These are phyloP conservation scores for Manduca sexta DNA, from an alignment of 1,140 invertebrate genomes.

Conservation along the genomic window DNA sequence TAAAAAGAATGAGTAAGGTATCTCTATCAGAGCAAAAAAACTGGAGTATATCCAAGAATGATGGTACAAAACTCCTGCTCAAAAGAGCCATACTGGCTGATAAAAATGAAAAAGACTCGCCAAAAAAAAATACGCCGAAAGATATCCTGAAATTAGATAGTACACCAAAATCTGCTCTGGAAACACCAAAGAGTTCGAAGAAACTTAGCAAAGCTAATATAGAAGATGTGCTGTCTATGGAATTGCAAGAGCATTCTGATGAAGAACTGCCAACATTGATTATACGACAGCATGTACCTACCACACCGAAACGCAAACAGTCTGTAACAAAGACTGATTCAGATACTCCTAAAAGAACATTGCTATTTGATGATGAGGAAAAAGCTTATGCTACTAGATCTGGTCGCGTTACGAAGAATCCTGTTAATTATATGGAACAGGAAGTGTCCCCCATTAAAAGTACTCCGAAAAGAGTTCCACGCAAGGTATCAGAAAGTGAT, in stretches of 20 bases:
- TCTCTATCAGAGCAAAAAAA: conserved; percentile 53
- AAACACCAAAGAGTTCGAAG: conserved; percentile 39
- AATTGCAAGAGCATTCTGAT: conserved; percentile 59
- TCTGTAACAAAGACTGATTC: conserved; percentile 34
- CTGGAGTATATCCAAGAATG: conserved; percentile 64
- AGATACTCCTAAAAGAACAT: conserved; percentile 50
- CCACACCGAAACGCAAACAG: conserved; percentile 50
- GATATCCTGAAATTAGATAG: too few species aligned
- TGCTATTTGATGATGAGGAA: conserved; percentile 49
- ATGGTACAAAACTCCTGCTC: conserved; percentile 62
- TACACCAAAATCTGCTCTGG: conserved; percentile 12
- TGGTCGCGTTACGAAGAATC: conserved; percentile 32
- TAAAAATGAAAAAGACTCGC: conserved; percentile 50
- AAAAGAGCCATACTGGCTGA: conserved; percentile 66
- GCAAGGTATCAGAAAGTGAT: conserved; percentile 44
- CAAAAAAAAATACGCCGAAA: conserved; percentile 38
- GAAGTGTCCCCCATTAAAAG: conserved; percentile 49
- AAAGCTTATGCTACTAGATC: conserved; percentile 36
- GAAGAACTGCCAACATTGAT: conserved; percentile 58
- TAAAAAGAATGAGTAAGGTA: conserved; percentile 55
- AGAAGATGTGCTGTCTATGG: conserved; percentile 52
- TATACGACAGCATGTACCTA: conserved; percentile 44
- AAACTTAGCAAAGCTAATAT: conserved; percentile 36
- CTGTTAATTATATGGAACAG: conserved; percentile 36
- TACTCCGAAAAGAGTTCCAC: conserved; percentile 31